Evolutionary conservation across 1,140 invertebrate genomes (phyloP), one percentile per base, ranked within the genome.

Genomic region (Adelges cooleyi): DNA sequence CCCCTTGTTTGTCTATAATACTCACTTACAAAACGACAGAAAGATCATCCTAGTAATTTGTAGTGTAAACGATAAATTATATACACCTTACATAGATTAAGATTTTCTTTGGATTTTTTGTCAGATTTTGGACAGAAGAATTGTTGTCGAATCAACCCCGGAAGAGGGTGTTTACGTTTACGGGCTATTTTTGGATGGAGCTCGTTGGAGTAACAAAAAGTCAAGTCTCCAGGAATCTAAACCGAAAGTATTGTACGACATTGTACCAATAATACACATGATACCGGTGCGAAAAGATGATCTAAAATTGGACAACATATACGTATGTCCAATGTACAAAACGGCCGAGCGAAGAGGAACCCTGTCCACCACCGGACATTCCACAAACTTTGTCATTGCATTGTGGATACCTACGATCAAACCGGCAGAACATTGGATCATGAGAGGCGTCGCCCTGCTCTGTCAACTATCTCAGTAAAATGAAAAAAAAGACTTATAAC

Each of bases 141-240:
- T 71, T 2, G 65, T 70, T 5, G 72, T 80, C 11, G 46, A 72
- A 0, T 74, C 77, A 13, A 73, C 80, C 0, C 90, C 90, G 0
- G 79, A 79, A 1, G 87, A 95, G 76, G 92, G 92, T 22, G 56
- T 62, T 36, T 62, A 62, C 46, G 81, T 94, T 33, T 82, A 87
- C 69, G 93, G 92, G 0, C 75, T 95, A 33, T 95, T 84, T 74
- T 79, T 93, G 73, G 92, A 95, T 69, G 90, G 91, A 1, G 91
- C 90, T 27, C 79, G 89, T 65, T 95, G 90, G 84, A 84, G 93
- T 73, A 77, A 75, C 65, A 73, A 81, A 0, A 73, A 76, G 66
- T 79, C 86, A 77, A 74, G 76, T 59, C 71, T 96, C 3, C 84
- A 85, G 52, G 92, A 96, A 76, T 90, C 89, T 0, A 73, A 79